Percentiles rank a stretch among this genome's conserved stretches.
Conservation (phyloP, 2,113 vertebrate genomes). For the Osmerus eperlanus region DNA sequence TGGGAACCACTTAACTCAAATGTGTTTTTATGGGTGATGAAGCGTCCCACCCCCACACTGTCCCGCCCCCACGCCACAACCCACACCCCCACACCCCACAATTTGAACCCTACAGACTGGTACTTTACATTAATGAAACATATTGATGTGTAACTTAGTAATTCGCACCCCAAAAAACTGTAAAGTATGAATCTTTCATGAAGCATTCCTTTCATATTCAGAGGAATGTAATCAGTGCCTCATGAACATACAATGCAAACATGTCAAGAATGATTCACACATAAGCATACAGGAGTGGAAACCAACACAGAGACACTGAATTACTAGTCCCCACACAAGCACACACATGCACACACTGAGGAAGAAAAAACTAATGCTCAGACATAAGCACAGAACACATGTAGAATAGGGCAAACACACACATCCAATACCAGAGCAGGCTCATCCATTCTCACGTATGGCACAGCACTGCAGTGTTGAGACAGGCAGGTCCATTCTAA, state of each 20-base stretch:
- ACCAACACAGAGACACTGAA: neutral
- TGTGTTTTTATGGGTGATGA: too few species aligned
- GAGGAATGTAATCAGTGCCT: constrained; percentile 12
- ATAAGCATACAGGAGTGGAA: neutral
- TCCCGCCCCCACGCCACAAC: constrained; percentile 3
- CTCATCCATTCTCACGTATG: constrained; percentile 15
- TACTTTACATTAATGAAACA: neutral
- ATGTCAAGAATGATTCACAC: neutral
- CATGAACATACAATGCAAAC: constrained; percentile 24
- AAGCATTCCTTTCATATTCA: neutral
- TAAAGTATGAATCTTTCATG: constrained; percentile 33
- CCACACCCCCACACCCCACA: neutral
- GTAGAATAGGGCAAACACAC: constrained; percentile 24
- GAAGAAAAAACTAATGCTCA: neutral
- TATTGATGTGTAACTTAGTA: neutral
- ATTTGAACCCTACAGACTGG: neutral
- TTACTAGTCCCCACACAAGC: neutral
- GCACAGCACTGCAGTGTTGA: constrained; percentile 49
- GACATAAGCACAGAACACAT: constrained; percentile 6
- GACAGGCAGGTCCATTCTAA: constrained; percentile 33
- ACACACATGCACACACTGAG: neutral
- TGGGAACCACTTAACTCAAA: too few species aligned
- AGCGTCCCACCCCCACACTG: too few species aligned
- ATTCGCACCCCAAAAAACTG: neutral
- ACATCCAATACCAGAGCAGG: constrained; percentile 19